Evolutionary conservation across 1,140 invertebrate species (phyloP), one percentile per base, ranked within the genome.

Genomic region (Neodiprion fabricii): DNA sequence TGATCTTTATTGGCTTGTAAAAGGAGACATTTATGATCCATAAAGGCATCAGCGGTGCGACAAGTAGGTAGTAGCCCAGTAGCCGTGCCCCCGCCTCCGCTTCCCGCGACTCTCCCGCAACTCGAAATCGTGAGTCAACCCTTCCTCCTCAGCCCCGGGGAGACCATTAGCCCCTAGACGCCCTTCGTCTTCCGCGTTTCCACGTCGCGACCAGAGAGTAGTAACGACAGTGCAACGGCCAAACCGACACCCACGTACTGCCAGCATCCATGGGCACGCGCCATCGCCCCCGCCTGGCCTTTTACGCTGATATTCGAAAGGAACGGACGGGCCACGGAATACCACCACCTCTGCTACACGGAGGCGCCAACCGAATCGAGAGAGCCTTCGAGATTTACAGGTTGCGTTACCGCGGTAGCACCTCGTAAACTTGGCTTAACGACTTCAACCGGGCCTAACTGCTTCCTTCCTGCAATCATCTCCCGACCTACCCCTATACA

Each of bases 11-110:
- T 87, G 86, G 28, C 84, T 79, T 84, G 85, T 87, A 88, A 86
- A 88, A 84, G 85, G 87, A 88, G 87, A 89, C 87, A 81, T 89
- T 89, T 89, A 89, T 86, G 87, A 88, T 89, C 87, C 86, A 89
- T 88, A 88, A 88, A 89, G 86, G 84, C 85, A 81, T 85, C 84
- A 83, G 83, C 84, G 82, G 80, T 83, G 79, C 77, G 78, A 61
- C 53, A 61, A 61, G 53, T 61, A 61, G 53, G 11, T 40, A 40
- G 28, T 40, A 40, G 28, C 5, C 28, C 28, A 40, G 28, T 40
- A 40, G 28, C 28, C 28, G 28, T 40, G 28, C 28, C 28, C 28
- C 5, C 28, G 28, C 5, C 28, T 40, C 28, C 28, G 28, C 28
- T 40, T 5, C 28, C 28, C 28, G 28, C 28, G 28, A 40, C 2